phyloP scores from a whole-genome alignment of 2,888 invertebrate species.

The Brachylomia viminalis region DNA sequence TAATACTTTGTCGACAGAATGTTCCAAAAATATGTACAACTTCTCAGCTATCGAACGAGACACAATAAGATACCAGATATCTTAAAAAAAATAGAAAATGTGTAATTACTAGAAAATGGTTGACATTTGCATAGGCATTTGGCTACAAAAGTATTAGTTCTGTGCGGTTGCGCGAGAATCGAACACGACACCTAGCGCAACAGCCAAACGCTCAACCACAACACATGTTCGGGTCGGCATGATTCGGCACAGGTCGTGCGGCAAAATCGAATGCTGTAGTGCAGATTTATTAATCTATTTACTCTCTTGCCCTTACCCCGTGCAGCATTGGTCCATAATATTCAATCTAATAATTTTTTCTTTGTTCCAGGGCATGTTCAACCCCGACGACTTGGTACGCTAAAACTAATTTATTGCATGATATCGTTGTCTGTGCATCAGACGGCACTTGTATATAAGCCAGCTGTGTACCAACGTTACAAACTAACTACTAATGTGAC shows the following conservation, averaged over 20 bases:
- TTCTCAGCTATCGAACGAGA: too few species aligned
- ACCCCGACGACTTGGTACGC: conserved; percentile 95
- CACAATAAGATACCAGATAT: too few species aligned
- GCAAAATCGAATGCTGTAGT: not conserved
- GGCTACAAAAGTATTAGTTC: not conserved
- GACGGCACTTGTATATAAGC: conserved; percentile 85
- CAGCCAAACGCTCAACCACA: not conserved
- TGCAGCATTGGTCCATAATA: not conserved
- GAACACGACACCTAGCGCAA: not conserved
- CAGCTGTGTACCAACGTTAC: conserved; percentile 68
- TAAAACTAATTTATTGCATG: conserved; percentile 85
- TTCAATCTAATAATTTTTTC: conserved; percentile 18
- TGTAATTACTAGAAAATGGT: too few species aligned
- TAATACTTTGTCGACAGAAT: too few species aligned
- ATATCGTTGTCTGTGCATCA: conserved; percentile 77
- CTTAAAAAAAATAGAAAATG: too few species aligned
- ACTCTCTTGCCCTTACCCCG: too few species aligned
- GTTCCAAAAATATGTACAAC: too few species aligned
- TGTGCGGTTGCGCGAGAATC: not conserved
- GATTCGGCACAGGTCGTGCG: not conserved
- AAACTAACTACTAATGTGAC: conserved; percentile 62
- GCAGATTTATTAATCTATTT: too few species aligned
- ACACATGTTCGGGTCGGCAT: not conserved
- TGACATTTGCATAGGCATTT: too few species aligned
- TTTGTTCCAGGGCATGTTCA: conserved; percentile 95